A percentile compares a stretch with the other conserved stretches of the same genome.
These are phyloP conservation scores for Zelleria hepariella DNA, from an alignment of 2,888 invertebrate genomes.

Conservation along the genomic window DNA sequence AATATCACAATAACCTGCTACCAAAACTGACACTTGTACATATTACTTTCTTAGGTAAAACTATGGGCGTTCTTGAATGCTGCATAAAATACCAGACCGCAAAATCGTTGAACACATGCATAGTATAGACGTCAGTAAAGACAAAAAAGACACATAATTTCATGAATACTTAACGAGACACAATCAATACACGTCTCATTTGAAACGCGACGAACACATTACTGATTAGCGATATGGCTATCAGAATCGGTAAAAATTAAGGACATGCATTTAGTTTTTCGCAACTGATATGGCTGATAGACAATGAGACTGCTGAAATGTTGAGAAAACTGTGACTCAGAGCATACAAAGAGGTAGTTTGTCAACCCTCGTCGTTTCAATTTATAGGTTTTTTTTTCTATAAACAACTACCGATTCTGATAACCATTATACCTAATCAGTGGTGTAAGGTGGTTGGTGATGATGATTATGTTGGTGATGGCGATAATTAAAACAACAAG, in stretches of 20 bases:
- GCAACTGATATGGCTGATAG: neutral
- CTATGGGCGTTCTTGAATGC: neutral
- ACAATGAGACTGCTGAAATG: too few relatives aligned
- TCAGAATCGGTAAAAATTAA: neutral
- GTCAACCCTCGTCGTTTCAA: too few relatives aligned
- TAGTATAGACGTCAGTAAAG: neutral
- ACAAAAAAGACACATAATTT: neutral
- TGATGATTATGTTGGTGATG: too few relatives aligned
- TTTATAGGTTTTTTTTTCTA: too few relatives aligned
- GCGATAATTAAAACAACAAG: too few relatives aligned
- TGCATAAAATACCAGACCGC: neutral
- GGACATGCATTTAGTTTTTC: neutral
- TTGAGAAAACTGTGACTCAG: too few relatives aligned
- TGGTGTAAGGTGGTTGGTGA: too few relatives aligned
- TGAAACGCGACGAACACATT: constrained; percentile 23
- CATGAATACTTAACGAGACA: neutral
- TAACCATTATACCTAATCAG: too few relatives aligned
- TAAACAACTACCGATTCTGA: too few relatives aligned
- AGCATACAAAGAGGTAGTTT: too few relatives aligned
- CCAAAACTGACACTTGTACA: neutral
- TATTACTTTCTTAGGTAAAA: neutral
- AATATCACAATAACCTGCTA: neutral
- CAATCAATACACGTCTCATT: neutral
- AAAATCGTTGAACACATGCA: neutral
- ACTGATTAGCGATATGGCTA: constrained; percentile 29